Conservation (phyloP, 2,888 invertebrate genomes). For the Orthosia gothica region DNA sequence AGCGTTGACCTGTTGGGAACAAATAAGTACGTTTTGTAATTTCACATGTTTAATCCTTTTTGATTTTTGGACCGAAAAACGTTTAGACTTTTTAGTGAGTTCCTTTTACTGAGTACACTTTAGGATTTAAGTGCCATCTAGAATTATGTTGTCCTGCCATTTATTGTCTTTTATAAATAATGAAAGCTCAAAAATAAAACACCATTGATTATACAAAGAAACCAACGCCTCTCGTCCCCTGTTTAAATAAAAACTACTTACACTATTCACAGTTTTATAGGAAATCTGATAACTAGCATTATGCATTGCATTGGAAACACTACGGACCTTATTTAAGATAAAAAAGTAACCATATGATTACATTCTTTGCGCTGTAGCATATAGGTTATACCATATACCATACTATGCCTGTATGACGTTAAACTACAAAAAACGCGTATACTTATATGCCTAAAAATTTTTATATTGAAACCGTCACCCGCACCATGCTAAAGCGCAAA, state of each 20-base stretch:
- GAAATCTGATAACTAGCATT: background rate
- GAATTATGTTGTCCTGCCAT: conserved; percentile 38
- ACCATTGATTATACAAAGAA: background rate
- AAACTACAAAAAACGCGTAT: no score
- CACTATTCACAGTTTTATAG: background rate
- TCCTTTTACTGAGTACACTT: conserved; percentile 32
- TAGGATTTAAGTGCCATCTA: conserved; percentile 36
- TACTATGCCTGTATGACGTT: no score
- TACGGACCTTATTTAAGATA: background rate
- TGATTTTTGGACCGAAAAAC: conserved; percentile 45
- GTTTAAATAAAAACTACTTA: background rate
- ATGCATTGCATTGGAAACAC: background rate
- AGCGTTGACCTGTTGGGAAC: conserved; percentile 83
- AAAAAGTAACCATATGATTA: no score
- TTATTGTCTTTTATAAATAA: conserved; percentile 27
- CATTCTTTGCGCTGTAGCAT: no score
- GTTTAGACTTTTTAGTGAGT: conserved; percentile 36
- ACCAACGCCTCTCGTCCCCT: background rate
- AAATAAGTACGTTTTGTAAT: conserved; percentile 75
- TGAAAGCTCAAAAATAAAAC: conserved; percentile 13
- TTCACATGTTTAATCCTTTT: conserved; percentile 53
- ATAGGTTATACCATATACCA: no score
- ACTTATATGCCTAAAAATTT: no score
- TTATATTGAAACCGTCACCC: no score
- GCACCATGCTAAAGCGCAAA: no score